A percentile compares a stretch with the other conserved stretches of the same genome.
These are phyloP conservation scores for Erpetoichthys calabaricus DNA, from an alignment of 2,797 vertebrate genomes.

Conservation along the genomic window DNA sequence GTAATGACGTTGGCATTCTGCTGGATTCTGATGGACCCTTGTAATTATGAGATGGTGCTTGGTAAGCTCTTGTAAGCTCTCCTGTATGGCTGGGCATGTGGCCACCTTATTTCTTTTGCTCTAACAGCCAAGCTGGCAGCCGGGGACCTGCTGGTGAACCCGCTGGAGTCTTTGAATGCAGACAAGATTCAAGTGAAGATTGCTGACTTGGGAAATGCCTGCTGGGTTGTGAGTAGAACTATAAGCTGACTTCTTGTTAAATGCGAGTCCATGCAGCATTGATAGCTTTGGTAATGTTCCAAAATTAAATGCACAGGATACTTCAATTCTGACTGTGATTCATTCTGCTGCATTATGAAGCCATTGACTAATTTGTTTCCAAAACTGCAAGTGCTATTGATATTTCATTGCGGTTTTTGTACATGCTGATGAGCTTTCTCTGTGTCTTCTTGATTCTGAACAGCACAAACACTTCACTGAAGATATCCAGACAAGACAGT, in stretches of 20 bases:
- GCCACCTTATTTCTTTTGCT: conserved; percentile 10
- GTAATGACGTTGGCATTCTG: no score
- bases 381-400: no score
- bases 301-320: no score
- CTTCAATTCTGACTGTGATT: no score
- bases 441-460: neutral
- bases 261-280: no score
- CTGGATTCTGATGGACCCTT: no score
- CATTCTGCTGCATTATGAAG: no score
- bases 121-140: conserved; percentile 67
- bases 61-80: neutral
- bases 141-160: conserved; percentile 85
- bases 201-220: conserved; percentile 94
- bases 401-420: no score
- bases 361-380: no score
- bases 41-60: no score
- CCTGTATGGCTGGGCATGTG: neutral
- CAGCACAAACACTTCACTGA: conserved; percentile 89
- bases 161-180: conserved; percentile 85
- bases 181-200: conserved; percentile 97
- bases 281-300: no score
- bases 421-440: neutral
- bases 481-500: conserved; percentile 70
- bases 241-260: conserved; percentile 13
- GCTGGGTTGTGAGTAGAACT: conserved; percentile 86